Base-by-base conservation (phyloP, 2,113 vertebrate genomes). In the Melanerpes formicivorus region DNA sequence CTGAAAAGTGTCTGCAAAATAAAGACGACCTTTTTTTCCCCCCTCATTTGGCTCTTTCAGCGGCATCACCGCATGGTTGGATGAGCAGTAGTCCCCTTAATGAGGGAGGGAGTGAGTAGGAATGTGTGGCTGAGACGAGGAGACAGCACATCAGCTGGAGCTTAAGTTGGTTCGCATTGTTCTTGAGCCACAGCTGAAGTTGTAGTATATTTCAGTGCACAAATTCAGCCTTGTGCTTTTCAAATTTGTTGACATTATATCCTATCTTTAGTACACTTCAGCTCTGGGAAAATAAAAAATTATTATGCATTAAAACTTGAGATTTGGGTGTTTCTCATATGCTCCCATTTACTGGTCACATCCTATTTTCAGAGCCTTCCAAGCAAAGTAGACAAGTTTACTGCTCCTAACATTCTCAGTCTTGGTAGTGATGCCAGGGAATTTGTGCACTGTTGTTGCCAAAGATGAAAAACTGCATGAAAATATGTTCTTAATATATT, bases 401-500 rank as follows among this genome's bases (percentile, higher is more conserved):
- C 80, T 74, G 81, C 42, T 85, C 46, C 48, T 77, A 5, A 78
- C 18, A 44, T 89, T 95, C 74, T 79, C 7, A 1, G 25, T 87
- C 71, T 76, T 92, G 42, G 25, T 87, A 52, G 15, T 78, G 48
- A 26, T 93, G 93, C 84, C 93, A 93, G 88, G 56, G 88, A 95
- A 93, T 95, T 87, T 90, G 21, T 82, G 52, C 11, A 3, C 16
- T 94, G 10, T 64, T 74, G 32, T 62, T 95, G 92, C 92, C 81
- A 87, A 75, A 93, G 55, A 79, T 84, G 46, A 88, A 94, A 63
- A 90, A 44, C 29, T 90, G 59, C 34, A 21, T 87, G 69, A 84
- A 93, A 90, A 89, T 95, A 74, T 74, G 74, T 91, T 88, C 59
- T 94, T 44, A 81, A 30, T 88, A 64, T 87, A 84, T 84, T 87